A percentile compares a stretch with the other conserved stretches of the same genome.
phyloP scores from a whole-genome alignment of 2,113 vertebrate genomes.

The Cynocephalus volans region DNA sequence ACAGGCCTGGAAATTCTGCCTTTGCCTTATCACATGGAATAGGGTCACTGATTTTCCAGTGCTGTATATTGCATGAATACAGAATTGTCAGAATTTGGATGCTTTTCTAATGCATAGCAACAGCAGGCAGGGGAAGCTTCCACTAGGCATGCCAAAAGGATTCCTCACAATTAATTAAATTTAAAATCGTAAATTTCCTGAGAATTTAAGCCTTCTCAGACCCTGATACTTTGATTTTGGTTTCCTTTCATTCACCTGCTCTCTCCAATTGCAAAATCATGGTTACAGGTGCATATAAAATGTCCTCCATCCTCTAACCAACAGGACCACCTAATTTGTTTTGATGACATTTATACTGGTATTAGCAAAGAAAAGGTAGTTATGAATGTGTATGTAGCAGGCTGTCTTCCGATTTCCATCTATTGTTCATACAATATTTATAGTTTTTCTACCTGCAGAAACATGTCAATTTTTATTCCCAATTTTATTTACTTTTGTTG shows the following conservation, averaged over 20 bases:
- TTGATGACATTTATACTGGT: background rate
- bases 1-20: background rate
- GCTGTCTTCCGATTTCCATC: background rate
- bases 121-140: background rate
- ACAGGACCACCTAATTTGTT: background rate
- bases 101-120: background rate
- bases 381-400: background rate
- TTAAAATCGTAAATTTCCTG: background rate
- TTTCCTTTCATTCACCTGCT: background rate
- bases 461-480: background rate
- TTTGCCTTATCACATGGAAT: background rate
- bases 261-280: background rate
- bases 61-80: background rate
- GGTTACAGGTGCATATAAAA: background rate
- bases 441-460: background rate
- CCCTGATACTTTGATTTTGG: background rate
- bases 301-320: background rate
- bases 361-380: background rate
- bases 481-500: background rate
- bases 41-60: background rate
- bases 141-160: background rate
- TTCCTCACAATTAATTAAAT: background rate
- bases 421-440: background rate
- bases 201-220: background rate
- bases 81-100: background rate